phyloP scores from a whole-genome alignment of 30 jellyfish, hydroid and myxozoan species.

The Pelagia noctiluca region DNA sequence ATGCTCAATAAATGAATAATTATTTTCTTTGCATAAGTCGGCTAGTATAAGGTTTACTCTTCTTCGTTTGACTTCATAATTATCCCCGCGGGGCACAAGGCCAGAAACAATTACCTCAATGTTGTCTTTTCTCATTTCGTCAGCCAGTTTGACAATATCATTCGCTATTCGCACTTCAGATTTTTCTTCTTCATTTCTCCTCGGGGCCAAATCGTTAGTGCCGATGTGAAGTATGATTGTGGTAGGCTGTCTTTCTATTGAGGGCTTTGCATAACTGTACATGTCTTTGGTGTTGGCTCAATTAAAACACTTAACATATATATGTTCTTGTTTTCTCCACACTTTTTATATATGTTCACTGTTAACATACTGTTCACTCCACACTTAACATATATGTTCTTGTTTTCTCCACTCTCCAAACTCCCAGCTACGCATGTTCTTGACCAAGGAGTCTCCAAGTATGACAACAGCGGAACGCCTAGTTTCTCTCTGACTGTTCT shows the following conservation, averaged over 20 bases:
- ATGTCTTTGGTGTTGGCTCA: neutral
- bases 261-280: conserved; percentile 29
- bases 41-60: neutral
- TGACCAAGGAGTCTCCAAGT: conserved; percentile 42
- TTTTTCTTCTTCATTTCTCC: conserved; percentile 10
- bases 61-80: conserved; percentile 14
- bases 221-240: conserved; percentile 18
- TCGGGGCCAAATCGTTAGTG: conserved; percentile 30
- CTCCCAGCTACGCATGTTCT: conserved; percentile 36
- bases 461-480: conserved; percentile 41
- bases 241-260: conserved; percentile 31
- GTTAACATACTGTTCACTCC: too few species aligned
- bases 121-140: conserved; percentile 23
- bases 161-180: conserved; percentile 27
- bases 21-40: neutral
- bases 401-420: conserved; percentile 12
- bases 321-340: neutral
- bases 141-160: conserved; percentile 11
- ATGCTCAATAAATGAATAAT: neutral
- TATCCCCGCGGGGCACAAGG: conserved; percentile 19
- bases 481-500: neutral
- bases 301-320: too few species aligned
- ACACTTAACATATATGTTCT: neutral
- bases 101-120: conserved; percentile 13
- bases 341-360: too few species aligned